phyloP scores from a whole-genome alignment of 2,888 invertebrate species.

The Xanthia icteritia region DNA sequence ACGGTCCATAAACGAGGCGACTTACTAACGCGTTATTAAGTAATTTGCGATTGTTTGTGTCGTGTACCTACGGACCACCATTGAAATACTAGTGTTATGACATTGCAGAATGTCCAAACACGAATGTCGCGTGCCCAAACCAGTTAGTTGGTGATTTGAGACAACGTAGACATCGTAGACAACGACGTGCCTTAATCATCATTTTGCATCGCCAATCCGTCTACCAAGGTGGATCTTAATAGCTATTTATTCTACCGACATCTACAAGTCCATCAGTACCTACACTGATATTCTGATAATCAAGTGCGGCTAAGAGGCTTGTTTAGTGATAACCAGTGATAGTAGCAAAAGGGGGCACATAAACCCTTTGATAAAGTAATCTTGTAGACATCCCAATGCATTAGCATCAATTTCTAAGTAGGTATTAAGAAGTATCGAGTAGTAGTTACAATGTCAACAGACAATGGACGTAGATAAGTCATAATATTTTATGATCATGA shows the following conservation, averaged over 20 bases:
- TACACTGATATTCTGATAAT: background rate
- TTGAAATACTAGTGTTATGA: background rate
- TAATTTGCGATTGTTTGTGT: background rate
- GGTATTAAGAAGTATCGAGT: conserved; percentile 22
- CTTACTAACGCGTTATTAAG: background rate
- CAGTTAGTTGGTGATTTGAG: background rate
- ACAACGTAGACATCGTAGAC: too few relatives aligned
- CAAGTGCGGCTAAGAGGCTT: background rate
- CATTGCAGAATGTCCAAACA: background rate
- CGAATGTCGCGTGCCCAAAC: background rate
- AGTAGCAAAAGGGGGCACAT: background rate
- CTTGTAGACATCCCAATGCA: conserved; percentile 2
- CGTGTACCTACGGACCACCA: background rate
- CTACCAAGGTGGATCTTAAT: background rate
- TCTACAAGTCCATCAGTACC: background rate
- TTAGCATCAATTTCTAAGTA: conserved; percentile 2
- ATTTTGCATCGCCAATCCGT: background rate
- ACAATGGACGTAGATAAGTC: conserved; percentile 31
- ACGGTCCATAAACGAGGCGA: background rate
- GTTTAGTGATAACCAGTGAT: conserved; percentile 10
- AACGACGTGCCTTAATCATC: background rate
- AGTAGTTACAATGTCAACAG: conserved; percentile 21
- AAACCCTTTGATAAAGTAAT: conserved; percentile 9
- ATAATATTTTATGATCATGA: conserved; percentile 25
- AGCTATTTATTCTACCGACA: background rate